Conservation (phyloP, 2,888 invertebrate species). For the Falcaria lacertinaria region DNA sequence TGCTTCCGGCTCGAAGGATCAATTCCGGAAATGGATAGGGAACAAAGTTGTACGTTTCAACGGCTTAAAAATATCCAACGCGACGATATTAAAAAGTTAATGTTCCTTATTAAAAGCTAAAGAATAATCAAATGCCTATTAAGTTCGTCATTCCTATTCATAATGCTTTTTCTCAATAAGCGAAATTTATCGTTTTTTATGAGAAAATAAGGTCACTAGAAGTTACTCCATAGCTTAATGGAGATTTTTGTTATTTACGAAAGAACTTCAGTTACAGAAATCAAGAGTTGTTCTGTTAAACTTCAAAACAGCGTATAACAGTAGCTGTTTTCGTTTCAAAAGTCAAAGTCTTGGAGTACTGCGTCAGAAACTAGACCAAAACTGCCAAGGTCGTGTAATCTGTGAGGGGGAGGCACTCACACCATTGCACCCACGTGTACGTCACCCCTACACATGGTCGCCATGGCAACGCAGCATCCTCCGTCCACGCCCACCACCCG, state of each 20-base stretch:
- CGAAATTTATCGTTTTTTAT: too few relatives aligned
- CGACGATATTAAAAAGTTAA: too few relatives aligned
- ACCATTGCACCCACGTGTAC: slow-evolving; percentile 45
- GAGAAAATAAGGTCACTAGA: too few relatives aligned
- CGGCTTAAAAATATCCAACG: too few relatives aligned
- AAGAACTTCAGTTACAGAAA: slow-evolving; percentile 5
- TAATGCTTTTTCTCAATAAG: too few relatives aligned
- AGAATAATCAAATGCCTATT: too few relatives aligned
- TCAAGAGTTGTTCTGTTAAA: neutral
- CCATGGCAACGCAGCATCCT: slow-evolving; percentile 82
- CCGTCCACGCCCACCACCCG: slow-evolving; percentile 79
- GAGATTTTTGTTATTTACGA: too few relatives aligned
- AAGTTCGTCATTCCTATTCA: too few relatives aligned
- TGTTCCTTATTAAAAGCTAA: too few relatives aligned
- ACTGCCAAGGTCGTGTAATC: slow-evolving; percentile 65
- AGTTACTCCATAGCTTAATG: too few relatives aligned
- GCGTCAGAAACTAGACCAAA: slow-evolving; percentile 59
- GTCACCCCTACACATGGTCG: slow-evolving; percentile 74
- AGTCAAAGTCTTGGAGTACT: slow-evolving; percentile 14
- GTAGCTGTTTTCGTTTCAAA: neutral
- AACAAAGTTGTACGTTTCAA: slow-evolving; percentile 33
- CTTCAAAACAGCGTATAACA: neutral
- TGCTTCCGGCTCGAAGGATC: slow-evolving; percentile 61
- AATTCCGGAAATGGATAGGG: slow-evolving; percentile 58
- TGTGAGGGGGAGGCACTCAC: slow-evolving; percentile 31